Evolutionary conservation across 2,113 vertebrate species (phyloP).

Genomic region (Phalacrocorax carbo): DNA sequence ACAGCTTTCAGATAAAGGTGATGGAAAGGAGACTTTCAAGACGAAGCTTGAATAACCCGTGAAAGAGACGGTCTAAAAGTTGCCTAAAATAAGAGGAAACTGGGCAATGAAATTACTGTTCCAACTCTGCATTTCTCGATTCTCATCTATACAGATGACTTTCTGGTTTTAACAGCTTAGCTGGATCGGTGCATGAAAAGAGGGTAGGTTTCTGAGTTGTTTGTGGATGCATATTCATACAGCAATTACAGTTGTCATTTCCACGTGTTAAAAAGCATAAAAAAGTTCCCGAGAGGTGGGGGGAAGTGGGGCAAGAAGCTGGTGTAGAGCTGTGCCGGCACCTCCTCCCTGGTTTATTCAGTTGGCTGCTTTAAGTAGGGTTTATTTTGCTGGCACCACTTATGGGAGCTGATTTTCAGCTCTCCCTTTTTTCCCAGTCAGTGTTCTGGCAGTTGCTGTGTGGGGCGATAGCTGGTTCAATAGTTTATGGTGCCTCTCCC

Average conservation of each 20-base stretch:
- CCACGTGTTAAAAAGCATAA: neutral
- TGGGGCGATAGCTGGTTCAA: neutral
- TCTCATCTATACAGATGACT: neutral
- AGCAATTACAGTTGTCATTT: neutral
- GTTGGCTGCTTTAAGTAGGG: neutral
- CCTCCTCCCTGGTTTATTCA: neutral
- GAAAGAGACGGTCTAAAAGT: neutral
- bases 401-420: neutral
- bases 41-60: accelerated
- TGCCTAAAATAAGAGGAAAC: neutral
- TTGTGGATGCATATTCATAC: too few relatives aligned
- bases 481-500: neutral
- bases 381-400: neutral
- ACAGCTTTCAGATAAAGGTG: neutral
- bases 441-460: neutral
- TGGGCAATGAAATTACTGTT: neutral
- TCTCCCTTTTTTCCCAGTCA: neutral
- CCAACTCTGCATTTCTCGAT: neutral
- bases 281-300: too few relatives aligned
- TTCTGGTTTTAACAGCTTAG: neutral
- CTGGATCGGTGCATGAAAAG: neutral
- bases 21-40: neutral
- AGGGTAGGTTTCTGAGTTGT: neutral
- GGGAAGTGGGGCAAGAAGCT: too few relatives aligned
- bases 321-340: neutral